These are phyloP conservation scores for Jordanella pulchra DNA, from an alignment of 2,797 vertebrate genomes.

Conservation along the genomic window DNA sequence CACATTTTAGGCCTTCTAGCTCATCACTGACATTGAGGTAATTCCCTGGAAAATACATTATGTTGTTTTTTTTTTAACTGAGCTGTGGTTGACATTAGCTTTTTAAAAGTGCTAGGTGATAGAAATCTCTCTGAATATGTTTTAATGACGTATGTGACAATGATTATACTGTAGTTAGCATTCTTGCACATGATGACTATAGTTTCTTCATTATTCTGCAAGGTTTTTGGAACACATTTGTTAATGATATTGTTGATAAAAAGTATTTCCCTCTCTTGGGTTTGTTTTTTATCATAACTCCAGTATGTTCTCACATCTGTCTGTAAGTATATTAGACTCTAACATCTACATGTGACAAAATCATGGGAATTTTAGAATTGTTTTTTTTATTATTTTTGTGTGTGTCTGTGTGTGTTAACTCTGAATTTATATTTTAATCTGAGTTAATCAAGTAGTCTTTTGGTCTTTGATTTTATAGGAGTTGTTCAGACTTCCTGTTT, in stretches of 20 bases:
- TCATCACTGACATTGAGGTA: neutral
- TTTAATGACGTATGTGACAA: neutral
- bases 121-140: neutral
- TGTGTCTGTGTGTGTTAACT: neutral
- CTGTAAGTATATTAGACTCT: neutral
- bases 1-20: too few relatives aligned
- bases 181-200: neutral
- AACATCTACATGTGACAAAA: neutral
- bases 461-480: too few relatives aligned
- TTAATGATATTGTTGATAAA: neutral
- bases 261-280: neutral
- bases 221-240: neutral
- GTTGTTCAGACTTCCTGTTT: too few relatives aligned
- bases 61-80: constrained; percentile 13
- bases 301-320: neutral
- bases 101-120: constrained; percentile 13
- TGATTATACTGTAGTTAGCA: neutral
- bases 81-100: constrained; percentile 14
- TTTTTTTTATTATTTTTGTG: neutral
- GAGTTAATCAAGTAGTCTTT: too few relatives aligned
- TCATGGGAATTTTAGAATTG: neutral
- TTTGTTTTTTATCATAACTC: neutral
- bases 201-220: neutral
- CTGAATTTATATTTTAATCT: neutral
- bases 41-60: constrained; percentile 22